Conservation (phyloP, 2,113 vertebrate genomes). For the Arvicanthis niloticus region DNA sequence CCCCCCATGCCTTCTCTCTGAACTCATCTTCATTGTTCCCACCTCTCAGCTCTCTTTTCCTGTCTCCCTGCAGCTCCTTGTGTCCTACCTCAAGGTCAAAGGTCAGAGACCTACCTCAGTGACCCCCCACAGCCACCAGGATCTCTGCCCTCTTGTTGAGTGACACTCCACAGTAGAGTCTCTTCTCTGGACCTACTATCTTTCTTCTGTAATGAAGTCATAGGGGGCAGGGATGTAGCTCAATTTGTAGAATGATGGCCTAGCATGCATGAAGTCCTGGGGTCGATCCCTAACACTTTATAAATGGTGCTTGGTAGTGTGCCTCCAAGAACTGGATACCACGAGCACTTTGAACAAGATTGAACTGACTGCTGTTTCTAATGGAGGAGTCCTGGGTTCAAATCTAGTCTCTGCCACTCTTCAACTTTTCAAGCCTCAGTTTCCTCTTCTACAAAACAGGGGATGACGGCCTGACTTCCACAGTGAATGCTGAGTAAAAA, state of each 20-base stretch:
- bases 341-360: neutral
- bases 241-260: neutral
- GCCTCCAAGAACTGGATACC: rapidly evolving
- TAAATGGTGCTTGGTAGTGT: neutral
- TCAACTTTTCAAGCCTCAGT: neutral
- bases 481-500: neutral
- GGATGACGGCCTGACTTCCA: neutral
- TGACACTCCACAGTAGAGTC: neutral
- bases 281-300: neutral
- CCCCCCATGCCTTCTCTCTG: neutral
- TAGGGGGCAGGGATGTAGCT: neutral
- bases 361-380: neutral
- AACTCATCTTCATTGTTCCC: neutral
- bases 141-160: neutral
- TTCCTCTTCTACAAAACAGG: neutral
- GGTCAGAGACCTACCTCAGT: neutral
- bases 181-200: neutral
- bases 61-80: neutral
- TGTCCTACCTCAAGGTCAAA: neutral
- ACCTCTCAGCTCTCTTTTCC: neutral
- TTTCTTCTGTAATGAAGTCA: neutral
- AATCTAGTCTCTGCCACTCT: neutral
- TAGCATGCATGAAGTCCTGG: neutral
- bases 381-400: neutral
- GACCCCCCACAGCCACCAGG: rapidly evolving